Conservation (phyloP, 2,113 vertebrate species). For the Heliornis fulica region DNA sequence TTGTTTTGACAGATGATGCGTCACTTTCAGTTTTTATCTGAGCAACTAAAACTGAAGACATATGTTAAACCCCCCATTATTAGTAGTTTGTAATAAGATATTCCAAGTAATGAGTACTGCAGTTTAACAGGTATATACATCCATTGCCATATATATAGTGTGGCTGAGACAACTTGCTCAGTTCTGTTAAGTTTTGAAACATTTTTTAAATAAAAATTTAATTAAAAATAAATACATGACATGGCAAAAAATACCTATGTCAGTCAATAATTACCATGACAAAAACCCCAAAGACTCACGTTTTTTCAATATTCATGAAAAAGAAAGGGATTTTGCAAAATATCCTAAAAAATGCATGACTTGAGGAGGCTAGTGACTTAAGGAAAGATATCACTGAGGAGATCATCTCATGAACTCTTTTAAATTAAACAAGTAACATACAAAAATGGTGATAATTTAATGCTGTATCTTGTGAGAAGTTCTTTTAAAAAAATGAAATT, state of each 20-base stretch:
- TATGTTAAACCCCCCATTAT: not conserved
- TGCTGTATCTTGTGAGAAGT: not conserved
- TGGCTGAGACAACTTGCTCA: not conserved
- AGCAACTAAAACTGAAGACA: not conserved
- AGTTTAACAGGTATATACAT: not conserved
- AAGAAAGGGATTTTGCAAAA: not conserved
- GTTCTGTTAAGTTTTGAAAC: not conserved
- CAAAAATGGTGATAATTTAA: not conserved
- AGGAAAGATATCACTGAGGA: not conserved
- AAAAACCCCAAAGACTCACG: accelerated
- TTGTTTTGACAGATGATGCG: not conserved
- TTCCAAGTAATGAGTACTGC: not conserved
- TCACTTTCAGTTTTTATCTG: not conserved
- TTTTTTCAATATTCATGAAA: not conserved
- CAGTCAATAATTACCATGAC: not conserved
- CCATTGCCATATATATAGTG: not conserved
- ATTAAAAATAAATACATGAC: not conserved
- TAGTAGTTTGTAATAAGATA: not conserved
- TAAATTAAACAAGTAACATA: not conserved
- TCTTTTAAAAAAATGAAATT: not conserved
- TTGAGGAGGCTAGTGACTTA: not conserved
- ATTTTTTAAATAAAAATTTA: not conserved
- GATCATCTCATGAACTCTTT: not conserved
- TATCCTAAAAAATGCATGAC: not conserved
- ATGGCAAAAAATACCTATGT: not conserved